Evolutionary conservation across 2,888 invertebrate genomes (phyloP).

Genomic region (Acleris holmiana): DNA sequence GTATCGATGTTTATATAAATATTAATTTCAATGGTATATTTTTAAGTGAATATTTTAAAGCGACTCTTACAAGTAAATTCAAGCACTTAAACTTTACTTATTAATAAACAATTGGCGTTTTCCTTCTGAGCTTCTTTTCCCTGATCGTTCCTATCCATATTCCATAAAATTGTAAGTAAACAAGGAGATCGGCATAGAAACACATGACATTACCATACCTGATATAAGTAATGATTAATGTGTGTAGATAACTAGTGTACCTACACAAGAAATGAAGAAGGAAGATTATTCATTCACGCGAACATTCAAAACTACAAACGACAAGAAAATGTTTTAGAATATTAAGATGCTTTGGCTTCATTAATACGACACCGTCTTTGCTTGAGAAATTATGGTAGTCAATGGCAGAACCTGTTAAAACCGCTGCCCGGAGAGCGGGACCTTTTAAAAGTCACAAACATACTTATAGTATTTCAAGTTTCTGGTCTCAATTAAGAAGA

Average conservation of each 20-base stretch:
- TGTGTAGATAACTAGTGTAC: conserved; percentile 58
- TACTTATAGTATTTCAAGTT: conserved; percentile 29
- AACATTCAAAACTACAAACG: conserved; percentile 60
- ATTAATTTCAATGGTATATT: conserved; percentile 69
- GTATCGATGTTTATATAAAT: conserved; percentile 69
- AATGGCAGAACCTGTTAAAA: neutral
- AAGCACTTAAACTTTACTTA: conserved; percentile 76
- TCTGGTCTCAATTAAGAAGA: conserved; percentile 16
- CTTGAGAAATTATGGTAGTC: conserved; percentile 20
- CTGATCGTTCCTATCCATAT: conserved; percentile 59
- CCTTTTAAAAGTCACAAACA: conserved; percentile 32
- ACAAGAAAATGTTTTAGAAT: conserved; percentile 52
- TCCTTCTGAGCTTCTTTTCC: conserved; percentile 70
- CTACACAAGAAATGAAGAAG: conserved; percentile 61
- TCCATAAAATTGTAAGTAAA: conserved; percentile 82
- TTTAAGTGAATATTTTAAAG: conserved; percentile 66
- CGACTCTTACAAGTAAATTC: conserved; percentile 66
- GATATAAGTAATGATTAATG: conserved; percentile 55
- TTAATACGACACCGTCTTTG: conserved; percentile 38
- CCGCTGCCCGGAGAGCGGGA: conserved; percentile 20
- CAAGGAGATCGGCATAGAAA: conserved; percentile 71
- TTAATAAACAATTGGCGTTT: conserved; percentile 75
- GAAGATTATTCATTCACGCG: conserved; percentile 66
- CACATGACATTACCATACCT: conserved; percentile 72
- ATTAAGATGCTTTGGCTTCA: conserved; percentile 54